phyloP scores from a whole-genome alignment of 2,888 invertebrate species.

The Platycnemis pennipes region DNA sequence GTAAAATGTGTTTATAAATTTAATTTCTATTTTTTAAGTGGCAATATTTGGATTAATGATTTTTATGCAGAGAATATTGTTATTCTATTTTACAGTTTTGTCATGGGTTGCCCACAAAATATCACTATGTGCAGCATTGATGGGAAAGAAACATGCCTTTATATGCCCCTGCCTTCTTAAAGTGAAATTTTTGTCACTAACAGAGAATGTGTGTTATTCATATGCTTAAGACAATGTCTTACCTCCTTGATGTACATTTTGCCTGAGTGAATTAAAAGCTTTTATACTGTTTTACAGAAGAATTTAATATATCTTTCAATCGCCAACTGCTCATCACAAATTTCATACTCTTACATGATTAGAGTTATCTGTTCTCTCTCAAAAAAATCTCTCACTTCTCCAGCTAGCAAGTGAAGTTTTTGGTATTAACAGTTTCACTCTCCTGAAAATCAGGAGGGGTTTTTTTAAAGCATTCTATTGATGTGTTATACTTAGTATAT shows the following conservation, averaged over 20 bases:
- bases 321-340: background rate
- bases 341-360: background rate
- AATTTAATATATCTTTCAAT: conserved; percentile 64
- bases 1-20: conserved; percentile 60
- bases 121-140: conserved; percentile 50
- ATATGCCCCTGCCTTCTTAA: conserved; percentile 55
- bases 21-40: conserved; percentile 48
- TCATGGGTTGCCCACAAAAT: conserved; percentile 12
- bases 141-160: conserved; percentile 66
- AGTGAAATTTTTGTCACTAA: conserved; percentile 57
- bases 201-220: conserved; percentile 65
- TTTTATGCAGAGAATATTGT: conserved; percentile 50
- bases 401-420: background rate
- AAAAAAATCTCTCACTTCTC: background rate
- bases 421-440: no score
- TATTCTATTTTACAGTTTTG: conserved; percentile 19
- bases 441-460: no score
- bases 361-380: background rate
- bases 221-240: conserved; percentile 67
- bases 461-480: no score
- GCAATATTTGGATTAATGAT: conserved; percentile 69
- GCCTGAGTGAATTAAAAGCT: conserved; percentile 71
- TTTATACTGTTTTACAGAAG: conserved; percentile 72
- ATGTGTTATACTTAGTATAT: no score
- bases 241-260: conserved; percentile 70